phyloP scores from a whole-genome alignment of 2,888 invertebrate species.

The Mythimna impura region DNA sequence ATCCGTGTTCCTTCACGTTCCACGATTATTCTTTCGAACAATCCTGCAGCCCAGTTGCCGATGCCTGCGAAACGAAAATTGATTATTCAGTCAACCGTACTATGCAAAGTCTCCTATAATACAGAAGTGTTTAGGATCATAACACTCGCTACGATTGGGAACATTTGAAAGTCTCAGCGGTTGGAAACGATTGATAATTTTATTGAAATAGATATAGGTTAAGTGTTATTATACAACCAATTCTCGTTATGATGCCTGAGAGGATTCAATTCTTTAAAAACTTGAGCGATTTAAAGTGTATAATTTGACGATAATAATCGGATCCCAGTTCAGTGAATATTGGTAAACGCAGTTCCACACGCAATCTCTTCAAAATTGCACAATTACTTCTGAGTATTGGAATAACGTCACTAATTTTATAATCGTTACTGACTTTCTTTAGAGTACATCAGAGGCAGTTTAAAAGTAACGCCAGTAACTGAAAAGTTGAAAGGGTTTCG shows the following conservation, averaged over 20 bases:
- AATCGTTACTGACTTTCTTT: neutral
- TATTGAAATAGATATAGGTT: constrained; percentile 30
- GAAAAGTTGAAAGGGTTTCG: no score
- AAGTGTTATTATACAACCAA: constrained; percentile 28
- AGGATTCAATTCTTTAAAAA: constrained; percentile 30
- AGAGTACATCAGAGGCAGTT: no score
- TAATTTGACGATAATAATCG: constrained; percentile 28
- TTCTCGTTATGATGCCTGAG: constrained; percentile 9
- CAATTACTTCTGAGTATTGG: neutral
- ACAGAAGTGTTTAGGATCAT: constrained; percentile 43
- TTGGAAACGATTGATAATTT: constrained; percentile 46
- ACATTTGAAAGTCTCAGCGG: constrained; percentile 37
- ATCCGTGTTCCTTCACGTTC: no score
- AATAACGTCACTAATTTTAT: neutral
- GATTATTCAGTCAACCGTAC: constrained; percentile 76
- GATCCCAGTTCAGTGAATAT: constrained; percentile 19
- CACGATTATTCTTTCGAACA: no score
- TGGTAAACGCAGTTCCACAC: neutral
- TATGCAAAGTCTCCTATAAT: constrained; percentile 61
- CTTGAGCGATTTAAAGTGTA: constrained; percentile 4
- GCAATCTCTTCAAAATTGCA: constrained; percentile 17
- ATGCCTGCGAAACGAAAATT: constrained; percentile 72
- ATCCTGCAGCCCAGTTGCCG: constrained; percentile 58
- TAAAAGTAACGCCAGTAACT: no score
- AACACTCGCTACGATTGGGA: constrained; percentile 24